A percentile compares a stretch with the other conserved stretches of the same genome.
Conservation (phyloP, 2,888 invertebrate genomes). For the Mongoloraphidia duomilia region DNA sequence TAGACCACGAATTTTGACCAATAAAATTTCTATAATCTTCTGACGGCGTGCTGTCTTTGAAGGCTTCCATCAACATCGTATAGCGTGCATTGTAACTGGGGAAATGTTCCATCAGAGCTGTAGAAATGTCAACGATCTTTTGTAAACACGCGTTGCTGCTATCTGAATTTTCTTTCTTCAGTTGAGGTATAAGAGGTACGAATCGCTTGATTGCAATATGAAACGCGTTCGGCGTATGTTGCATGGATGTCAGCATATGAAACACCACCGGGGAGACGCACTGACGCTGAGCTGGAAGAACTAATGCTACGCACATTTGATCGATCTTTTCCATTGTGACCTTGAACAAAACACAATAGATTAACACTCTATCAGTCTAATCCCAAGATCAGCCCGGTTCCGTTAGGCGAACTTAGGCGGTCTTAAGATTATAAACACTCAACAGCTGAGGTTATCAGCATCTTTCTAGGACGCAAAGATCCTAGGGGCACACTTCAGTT, state of each 20-base stretch:
- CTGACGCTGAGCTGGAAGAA: slow-evolving; percentile 38
- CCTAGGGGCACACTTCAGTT: too few relatives aligned
- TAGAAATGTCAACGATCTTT: slow-evolving; percentile 43
- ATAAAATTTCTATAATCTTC: slow-evolving; percentile 22
- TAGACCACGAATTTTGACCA: slow-evolving; percentile 26
- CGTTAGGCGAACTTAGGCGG: too few relatives aligned
- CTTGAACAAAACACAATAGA: slow-evolving; percentile 32
- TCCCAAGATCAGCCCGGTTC: too few relatives aligned
- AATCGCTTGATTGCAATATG: slow-evolving; percentile 41
- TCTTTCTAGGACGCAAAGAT: too few relatives aligned
- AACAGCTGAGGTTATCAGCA: too few relatives aligned
- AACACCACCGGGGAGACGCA: slow-evolving; percentile 46
- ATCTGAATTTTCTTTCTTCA: slow-evolving; percentile 43
- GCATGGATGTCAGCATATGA: slow-evolving; percentile 44
- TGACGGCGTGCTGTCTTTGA: slow-evolving; percentile 23
- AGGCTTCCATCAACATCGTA: slow-evolving; percentile 23
- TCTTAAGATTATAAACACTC: too few relatives aligned
- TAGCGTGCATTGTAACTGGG: slow-evolving; percentile 25
- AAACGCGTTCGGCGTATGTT: slow-evolving; percentile 44
- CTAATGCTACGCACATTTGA: slow-evolving; percentile 39
- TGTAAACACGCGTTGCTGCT: slow-evolving; percentile 33
- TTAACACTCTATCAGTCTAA: too few relatives aligned
- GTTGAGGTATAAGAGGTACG: slow-evolving; percentile 32
- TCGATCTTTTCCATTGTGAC: slow-evolving; percentile 46
- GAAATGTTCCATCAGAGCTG: slow-evolving; percentile 37